Percentiles rank a stretch among this genome's conserved stretches.
Conservation (phyloP, 1,140 invertebrate genomes). For the Zaprionus lachaisei region DNA sequence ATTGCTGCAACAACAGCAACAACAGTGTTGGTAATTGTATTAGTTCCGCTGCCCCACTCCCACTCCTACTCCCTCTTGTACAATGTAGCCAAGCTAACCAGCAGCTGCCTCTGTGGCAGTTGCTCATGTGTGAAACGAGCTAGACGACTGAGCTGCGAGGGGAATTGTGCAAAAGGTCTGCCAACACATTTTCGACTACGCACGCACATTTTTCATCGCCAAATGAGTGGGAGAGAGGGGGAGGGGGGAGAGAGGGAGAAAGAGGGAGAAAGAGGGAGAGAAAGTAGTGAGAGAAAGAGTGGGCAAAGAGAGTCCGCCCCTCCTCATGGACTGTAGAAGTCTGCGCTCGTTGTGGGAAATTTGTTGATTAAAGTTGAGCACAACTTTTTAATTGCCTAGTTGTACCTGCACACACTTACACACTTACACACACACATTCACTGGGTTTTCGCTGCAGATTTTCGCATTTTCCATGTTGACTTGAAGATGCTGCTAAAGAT, state of each 20-base stretch:
- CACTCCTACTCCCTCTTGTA: not conserved
- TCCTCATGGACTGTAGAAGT: not conserved
- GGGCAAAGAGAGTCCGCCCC: not conserved
- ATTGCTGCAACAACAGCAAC: not conserved
- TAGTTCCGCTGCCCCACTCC: not conserved
- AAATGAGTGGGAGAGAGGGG: slow-evolving; percentile 2
- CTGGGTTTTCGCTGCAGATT: not conserved
- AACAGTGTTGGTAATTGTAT: slow-evolving; percentile 37
- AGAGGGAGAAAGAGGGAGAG: not conserved
- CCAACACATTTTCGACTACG: slow-evolving; percentile 45
- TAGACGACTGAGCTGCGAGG: not conserved
- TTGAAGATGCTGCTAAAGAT: slow-evolving; percentile 20
- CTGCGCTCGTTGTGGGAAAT: slow-evolving; percentile 59
- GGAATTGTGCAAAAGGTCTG: slow-evolving; percentile 6
- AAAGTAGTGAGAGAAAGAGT: not conserved
- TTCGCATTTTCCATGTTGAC: slow-evolving; percentile 25
- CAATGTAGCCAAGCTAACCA: slow-evolving; percentile 48
- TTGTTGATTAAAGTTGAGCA: slow-evolving; percentile 77
- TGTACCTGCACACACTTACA: slow-evolving; percentile 32
- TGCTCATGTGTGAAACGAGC: slow-evolving; percentile 66
- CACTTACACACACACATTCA: not conserved
- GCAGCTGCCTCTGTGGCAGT: slow-evolving; percentile 31
- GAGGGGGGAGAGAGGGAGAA: too few species aligned
- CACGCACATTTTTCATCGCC: slow-evolving; percentile 59
- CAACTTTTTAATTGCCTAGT: slow-evolving; percentile 76